Conservation (phyloP, 1,140 invertebrate species). For the Drosophila paulistorum region DNA sequence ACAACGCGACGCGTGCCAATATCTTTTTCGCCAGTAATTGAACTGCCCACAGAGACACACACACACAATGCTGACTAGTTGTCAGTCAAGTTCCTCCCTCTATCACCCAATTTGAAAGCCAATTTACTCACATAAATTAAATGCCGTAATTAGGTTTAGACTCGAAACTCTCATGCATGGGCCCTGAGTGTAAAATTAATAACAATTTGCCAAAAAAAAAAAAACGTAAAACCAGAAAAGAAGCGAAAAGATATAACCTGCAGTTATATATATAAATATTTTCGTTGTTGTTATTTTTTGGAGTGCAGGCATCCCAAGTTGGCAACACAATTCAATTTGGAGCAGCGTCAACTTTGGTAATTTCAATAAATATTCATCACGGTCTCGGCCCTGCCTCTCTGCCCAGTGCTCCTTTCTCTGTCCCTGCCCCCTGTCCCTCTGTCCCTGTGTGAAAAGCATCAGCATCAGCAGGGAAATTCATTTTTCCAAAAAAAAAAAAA, state of each 20-base stretch:
- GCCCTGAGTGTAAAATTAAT: constrained; percentile 73
- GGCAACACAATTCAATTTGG: constrained; percentile 79
- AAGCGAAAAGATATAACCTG: neutral
- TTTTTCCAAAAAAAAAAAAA: constrained; percentile 28
- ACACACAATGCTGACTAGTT: constrained; percentile 31
- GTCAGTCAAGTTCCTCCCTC: constrained; percentile 15
- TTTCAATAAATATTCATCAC: constrained; percentile 82
- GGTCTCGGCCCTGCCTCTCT: constrained; percentile 21
- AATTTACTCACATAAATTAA: constrained; percentile 69
- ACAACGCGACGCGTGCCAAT: constrained; percentile 65
- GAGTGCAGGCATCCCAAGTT: constrained; percentile 64
- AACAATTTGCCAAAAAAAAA: constrained; percentile 70
- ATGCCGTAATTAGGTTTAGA: constrained; percentile 69
- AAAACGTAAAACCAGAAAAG: constrained; percentile 13
- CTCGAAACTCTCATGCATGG: constrained; percentile 17
- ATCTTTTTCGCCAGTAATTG: constrained; percentile 30
- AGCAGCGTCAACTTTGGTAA: constrained; percentile 74
- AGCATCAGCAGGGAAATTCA: constrained; percentile 53
- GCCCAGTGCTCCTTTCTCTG: too few species aligned
- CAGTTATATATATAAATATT: constrained; percentile 2
- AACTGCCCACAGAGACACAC: constrained; percentile 50
- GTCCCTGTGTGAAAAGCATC: constrained; percentile 49
- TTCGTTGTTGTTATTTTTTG: neutral
- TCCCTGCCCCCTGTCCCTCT: constrained; percentile 24
- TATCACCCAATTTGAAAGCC: constrained; percentile 58